Base-by-base conservation (phyloP, 2,888 invertebrate species). In the Rhagophthalmus giganteus region DNA sequence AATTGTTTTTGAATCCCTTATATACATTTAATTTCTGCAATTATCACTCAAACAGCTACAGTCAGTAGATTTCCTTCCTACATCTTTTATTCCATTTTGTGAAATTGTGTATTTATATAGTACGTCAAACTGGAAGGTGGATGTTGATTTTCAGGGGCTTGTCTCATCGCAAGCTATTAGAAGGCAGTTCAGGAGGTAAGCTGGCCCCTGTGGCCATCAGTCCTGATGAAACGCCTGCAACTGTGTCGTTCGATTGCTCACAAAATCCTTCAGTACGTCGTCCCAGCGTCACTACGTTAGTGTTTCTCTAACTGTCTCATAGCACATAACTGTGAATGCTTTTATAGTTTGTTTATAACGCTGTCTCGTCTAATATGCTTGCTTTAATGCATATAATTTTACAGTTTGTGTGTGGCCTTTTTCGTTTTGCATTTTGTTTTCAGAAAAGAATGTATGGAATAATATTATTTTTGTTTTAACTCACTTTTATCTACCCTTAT, bases 231-330 rank as follows among this genome's bases (percentile, higher is more conserved):
- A 76, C 76, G 67, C 71, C 74, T 60, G 34, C 62, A 32, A 63
- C 68, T 67, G 61, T 62, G 47, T 60, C 66, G 60, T 64, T 65
- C 58, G 67, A 70, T 58, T 61, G 63, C 50, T 61, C 64, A 61
- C 65, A 64, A 64, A 64, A 60, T 44, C 54, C 61, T 58, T 59
- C 65, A 62, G 73, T 76, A 65, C 76, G 78, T 61, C 77, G 79
- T 67, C 77, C 79, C 74, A 79, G 79, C 76, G 74, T 78, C 71
- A 78, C 78, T 73, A 76, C 77, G 79, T 79, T 78, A 78, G 79
- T 79, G 71, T 64, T 51, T 60, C 47, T 61, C 54, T 57, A 52
- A 51, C 51, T 51, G 44, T 51, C 38, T 44, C 33, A 33, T 39
- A 34, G 44, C 51, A 38, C 16, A 32, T 30, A 30, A 46, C 10